Conservation (phyloP, 2,113 vertebrate species). For the Edolisoma coerulescens region DNA sequence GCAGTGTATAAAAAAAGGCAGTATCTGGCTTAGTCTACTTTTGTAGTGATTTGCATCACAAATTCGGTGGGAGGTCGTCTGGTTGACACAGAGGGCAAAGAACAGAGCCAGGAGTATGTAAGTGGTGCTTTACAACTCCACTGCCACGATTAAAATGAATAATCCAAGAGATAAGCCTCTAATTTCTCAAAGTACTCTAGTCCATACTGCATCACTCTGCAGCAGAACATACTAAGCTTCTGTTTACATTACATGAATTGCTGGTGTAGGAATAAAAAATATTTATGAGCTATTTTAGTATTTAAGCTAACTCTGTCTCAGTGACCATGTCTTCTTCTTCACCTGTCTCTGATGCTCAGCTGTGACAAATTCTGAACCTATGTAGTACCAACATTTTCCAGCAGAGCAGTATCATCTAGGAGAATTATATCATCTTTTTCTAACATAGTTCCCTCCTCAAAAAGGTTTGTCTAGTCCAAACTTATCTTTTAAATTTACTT, state of each 20-base stretch:
- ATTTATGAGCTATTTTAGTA: not conserved
- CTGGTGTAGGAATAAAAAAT: not conserved
- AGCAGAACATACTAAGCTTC: not conserved
- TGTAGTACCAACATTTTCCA: not conserved
- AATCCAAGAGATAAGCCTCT: slow-evolving; percentile 26
- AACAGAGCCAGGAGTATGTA: not conserved
- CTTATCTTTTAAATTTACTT: not conserved
- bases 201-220: not conserved
- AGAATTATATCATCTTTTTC: not conserved
- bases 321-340: not conserved
- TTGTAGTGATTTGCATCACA: not conserved
- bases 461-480: not conserved
- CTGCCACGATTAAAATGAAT: slow-evolving; percentile 1
- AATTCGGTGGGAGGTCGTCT: not conserved
- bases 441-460: not conserved
- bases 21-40: not conserved
- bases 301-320: not conserved
- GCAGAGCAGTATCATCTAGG: not conserved
- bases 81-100: not conserved
- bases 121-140: not conserved
- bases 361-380: not conserved
- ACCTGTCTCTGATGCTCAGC: not conserved
- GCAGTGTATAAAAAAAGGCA: not conserved
- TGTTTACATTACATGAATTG: not conserved
- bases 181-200: not conserved